Base-by-base conservation (phyloP, 1,140 invertebrate species). In the Magallana angulata region DNA sequence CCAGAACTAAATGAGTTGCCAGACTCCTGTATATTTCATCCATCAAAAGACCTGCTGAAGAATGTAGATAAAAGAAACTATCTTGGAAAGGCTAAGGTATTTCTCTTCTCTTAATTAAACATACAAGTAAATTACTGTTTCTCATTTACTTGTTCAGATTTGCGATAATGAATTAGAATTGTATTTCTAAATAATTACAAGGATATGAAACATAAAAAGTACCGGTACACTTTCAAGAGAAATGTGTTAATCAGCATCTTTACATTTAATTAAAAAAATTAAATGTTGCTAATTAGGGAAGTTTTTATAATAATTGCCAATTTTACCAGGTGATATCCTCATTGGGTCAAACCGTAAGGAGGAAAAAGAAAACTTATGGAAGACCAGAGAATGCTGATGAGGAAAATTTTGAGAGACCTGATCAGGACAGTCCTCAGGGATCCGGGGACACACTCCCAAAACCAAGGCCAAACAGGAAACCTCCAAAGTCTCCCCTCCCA, bases 1-100 rank as follows among this genome's bases (percentile, higher is more conserved):
- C 82, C 57, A 16, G 82, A 84, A 18, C 58, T 84, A n/a, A 11
- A 36, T 11, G 57, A 60, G 57, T 16, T 84, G 11, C 82, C 82
- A 48, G 59, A 60, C 16, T 48, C 24, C 16, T 84, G 82, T 62
- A 30, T 84, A 84, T 84, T 84, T 84, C 82, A 84, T 84, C 82
- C 82, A 58, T 30, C 82, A 84, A 84, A 84, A 30, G 82, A 84
- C 14, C 59, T 84, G 12, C 16, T 84, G 3, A 58, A 57, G 30
- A 84, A 84, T 62, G 14, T 84, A 84, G 57, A 84, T 57, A 84
- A 60, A 62, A 84, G 82, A 62, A 62, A 84, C 36, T 84, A 84
- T 16, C 57, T 84, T 24, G 82, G 57, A n/a, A 84, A 84, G 48
- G 57, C 82, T 18, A 84, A 60, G 82, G 82, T 84, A 48, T 48